Base-by-base conservation (phyloP, 2,797 vertebrate species). In the Malacoraja senta region DNA sequence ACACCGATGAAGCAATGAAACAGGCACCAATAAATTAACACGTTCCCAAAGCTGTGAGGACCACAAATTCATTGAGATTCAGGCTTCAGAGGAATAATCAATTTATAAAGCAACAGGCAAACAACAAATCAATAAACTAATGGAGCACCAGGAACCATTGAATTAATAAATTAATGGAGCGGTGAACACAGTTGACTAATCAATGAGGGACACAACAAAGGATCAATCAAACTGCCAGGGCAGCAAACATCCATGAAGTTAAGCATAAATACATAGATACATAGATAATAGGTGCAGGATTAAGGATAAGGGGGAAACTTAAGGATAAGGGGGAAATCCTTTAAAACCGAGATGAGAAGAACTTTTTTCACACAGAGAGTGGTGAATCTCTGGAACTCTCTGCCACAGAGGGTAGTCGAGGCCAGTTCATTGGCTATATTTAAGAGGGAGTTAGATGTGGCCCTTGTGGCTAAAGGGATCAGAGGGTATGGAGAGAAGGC, bases 81-180 rank as follows among this genome's bases (percentile, higher is more conserved):
- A 0, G 77, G 32, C 32, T 35, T n/a, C 63, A 88, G 19, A 68
- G 7, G 19, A 65, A 32, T 17, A 24, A 35, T 65, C 15, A 68
- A 88, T 88, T 88, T 32, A 68, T 35, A 88, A 88, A 88, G n/a
- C 63, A 68, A 35, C n/a, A 68, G 17, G 84, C 84, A 88, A 68
- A n/a, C 17, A 35, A 68, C n/a, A 68, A 38, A 88, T 88, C 63
- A 65, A 68, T 88, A 88, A 88, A 68, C 68, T 35, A 88, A 88
- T 88, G 63, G 38, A 88, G n/a, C 61, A 68, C 65, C 63, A 88
- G 61, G 63, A 63, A 68, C 61, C 61, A 35, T 35, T 1, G 63
- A 88, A 88, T 88, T 68, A 88, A 88, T 88, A 68, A 68, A 35
- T 88, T 35, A 88, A 68, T 65, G 19, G 84, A 88, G 84, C 63